Evolutionary conservation across 2,797 vertebrate species (phyloP).

Genomic region (Spondyliosoma cantharus): DNA sequence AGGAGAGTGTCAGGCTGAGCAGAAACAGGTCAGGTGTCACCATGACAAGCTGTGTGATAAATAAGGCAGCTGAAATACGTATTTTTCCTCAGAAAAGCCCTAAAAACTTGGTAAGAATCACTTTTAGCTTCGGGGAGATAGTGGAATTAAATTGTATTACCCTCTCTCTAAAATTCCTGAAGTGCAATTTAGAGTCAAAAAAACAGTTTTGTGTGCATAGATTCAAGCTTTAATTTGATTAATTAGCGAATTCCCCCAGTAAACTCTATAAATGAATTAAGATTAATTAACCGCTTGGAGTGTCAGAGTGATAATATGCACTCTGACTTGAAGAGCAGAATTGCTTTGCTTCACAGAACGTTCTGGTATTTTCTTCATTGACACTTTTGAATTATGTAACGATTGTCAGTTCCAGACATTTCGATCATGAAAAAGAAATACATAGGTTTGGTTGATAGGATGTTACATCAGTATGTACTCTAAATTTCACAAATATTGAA

Average conservation of each 20-base stretch:
- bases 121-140: background rate
- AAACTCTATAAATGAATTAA: conserved; percentile 25
- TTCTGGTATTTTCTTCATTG: background rate
- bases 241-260: conserved; percentile 22
- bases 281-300: conserved; percentile 30
- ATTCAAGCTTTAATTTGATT: conserved; percentile 14
- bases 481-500: background rate
- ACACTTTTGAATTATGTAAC: background rate
- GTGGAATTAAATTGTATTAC: background rate
- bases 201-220: background rate
- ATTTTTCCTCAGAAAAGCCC: background rate
- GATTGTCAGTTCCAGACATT: background rate
- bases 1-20: background rate
- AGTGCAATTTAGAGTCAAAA: conserved; percentile 15
- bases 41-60: background rate
- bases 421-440: background rate
- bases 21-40: background rate
- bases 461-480: background rate
- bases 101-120: background rate
- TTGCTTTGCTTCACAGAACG: conserved; percentile 5
- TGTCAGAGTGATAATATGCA: conserved; percentile 24
- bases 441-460: background rate
- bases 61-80: background rate
- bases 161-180: background rate
- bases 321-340: conserved; percentile 5